phyloP scores from a whole-genome alignment of 1,140 invertebrate genomes.

The Drosophila insularis region DNA sequence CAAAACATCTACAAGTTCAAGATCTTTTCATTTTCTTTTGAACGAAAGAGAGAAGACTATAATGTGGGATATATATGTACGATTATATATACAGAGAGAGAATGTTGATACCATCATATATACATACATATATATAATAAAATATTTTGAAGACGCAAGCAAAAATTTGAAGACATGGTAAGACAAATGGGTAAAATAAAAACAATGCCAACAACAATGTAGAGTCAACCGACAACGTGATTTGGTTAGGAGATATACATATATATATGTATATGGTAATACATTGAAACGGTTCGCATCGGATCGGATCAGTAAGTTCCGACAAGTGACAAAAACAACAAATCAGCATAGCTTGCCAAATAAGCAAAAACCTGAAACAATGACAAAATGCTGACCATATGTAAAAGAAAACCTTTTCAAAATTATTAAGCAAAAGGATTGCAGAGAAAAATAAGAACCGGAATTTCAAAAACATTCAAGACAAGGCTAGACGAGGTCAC shows the following conservation, averaged over 20 bases:
- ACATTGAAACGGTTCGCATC: background rate
- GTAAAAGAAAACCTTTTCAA: background rate
- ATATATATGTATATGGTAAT: slow-evolving; percentile 34
- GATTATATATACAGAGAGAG: background rate
- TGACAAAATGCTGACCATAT: background rate
- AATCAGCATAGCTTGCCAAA: slow-evolving; percentile 57
- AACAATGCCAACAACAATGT: slow-evolving; percentile 10
- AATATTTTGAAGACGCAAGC: slow-evolving; percentile 17
- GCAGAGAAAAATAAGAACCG: background rate
- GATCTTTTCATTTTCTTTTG: slow-evolving; percentile 20
- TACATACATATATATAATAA: slow-evolving; percentile 19
- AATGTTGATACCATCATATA: slow-evolving; percentile 37
- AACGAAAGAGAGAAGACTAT: slow-evolving; percentile 5
- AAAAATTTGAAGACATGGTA: slow-evolving; percentile 7
- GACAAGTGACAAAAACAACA: slow-evolving; percentile 43
- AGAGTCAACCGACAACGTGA: slow-evolving; percentile 42
- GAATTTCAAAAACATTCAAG: background rate
- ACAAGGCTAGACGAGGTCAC: slow-evolving; percentile 19
- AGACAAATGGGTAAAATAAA: slow-evolving; percentile 1
- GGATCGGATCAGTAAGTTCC: slow-evolving; percentile 31
- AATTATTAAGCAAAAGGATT: background rate
- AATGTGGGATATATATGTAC: background rate
- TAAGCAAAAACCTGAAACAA: background rate
- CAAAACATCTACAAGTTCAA: slow-evolving; percentile 32
- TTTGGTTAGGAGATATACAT: slow-evolving; percentile 36